A percentile compares a stretch with the other conserved stretches of the same genome.
These are phyloP conservation scores for Andrena dorsata DNA, from an alignment of 2,888 invertebrate species.

Conservation along the genomic window DNA sequence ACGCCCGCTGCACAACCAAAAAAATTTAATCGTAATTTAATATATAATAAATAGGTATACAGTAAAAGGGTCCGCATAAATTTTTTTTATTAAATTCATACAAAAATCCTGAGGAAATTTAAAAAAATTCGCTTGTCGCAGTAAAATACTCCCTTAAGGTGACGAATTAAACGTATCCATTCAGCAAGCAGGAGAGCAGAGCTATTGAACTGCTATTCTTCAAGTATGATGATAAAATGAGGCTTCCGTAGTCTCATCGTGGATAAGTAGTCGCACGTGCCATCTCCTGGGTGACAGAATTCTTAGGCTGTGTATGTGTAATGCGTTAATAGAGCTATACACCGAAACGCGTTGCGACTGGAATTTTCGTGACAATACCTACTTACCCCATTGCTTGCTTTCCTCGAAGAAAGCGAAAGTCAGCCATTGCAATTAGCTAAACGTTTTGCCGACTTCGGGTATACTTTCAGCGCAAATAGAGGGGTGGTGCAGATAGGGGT, in stretches of 20 bases:
- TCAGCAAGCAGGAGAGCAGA: constrained; percentile 1
- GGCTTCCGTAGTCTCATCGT: constrained; percentile 21
- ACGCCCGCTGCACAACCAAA: no score
- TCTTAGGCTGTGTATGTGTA: constrained; percentile 8
- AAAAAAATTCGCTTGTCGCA: no score
- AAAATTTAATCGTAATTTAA: no score
- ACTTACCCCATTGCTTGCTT: constrained; percentile 25
- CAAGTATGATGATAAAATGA: constrained; percentile 35
- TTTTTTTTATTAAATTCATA: no score
- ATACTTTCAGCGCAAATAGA: not conserved
- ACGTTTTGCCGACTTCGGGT: constrained; percentile 13
- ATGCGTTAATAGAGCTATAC: not conserved
- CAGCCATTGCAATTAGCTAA: constrained; percentile 30
- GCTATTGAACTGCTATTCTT: constrained; percentile 22
- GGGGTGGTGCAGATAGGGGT: not conserved
- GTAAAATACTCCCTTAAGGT: no score
- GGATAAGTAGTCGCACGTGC: constrained; percentile 60
- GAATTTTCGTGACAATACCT: constrained; percentile 23
- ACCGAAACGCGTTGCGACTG: constrained; percentile 5
- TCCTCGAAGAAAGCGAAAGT: constrained; percentile 46
- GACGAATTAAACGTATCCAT: not conserved
- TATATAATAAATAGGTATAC: no score
- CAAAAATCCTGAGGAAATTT: no score
- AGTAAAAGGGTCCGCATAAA: no score
- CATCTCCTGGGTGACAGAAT: constrained; percentile 65